Conservation (phyloP, 2,113 vertebrate species). For the Indicator maculatus region DNA sequence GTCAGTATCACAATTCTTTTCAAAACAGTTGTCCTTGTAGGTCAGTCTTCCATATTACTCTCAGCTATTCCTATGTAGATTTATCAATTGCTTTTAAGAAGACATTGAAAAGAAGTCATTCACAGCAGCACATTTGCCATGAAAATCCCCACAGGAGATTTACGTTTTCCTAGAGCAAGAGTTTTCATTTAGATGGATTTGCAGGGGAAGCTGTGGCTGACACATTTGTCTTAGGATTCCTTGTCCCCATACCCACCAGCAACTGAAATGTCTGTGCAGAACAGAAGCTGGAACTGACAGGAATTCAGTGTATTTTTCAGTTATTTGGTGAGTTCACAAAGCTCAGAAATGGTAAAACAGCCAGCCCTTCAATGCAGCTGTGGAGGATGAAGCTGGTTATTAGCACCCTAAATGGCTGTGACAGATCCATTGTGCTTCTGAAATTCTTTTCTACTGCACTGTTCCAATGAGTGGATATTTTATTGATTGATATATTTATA, state of each 20-base stretch:
- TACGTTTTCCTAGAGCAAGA: neutral
- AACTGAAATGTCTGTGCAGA: constrained; percentile 2
- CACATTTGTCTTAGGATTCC: neutral
- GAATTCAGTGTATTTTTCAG: neutral
- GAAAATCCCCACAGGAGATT: neutral
- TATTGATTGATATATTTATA: constrained; percentile 46
- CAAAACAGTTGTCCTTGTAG: neutral
- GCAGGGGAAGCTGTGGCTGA: neutral
- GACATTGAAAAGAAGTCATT: neutral
- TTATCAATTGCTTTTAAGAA: neutral
- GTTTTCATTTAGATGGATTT: neutral
- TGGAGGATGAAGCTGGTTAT: neutral
- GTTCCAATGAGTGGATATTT: neutral
- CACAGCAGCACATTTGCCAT: neutral
- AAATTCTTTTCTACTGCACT: constrained; percentile 1
- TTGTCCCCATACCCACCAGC: neutral
- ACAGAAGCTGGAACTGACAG: constrained; percentile 25
- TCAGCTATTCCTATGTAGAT: neutral
- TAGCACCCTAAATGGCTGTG: constrained; percentile 12
- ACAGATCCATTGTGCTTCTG: neutral
- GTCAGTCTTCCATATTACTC: neutral
- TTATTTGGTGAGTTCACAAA: neutral
- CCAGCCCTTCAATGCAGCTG: neutral
- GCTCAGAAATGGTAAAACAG: neutral
- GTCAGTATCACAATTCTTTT: neutral